These are phyloP conservation scores for Theristicus caerulescens DNA, from an alignment of 2,113 vertebrate genomes.

Conservation along the genomic window DNA sequence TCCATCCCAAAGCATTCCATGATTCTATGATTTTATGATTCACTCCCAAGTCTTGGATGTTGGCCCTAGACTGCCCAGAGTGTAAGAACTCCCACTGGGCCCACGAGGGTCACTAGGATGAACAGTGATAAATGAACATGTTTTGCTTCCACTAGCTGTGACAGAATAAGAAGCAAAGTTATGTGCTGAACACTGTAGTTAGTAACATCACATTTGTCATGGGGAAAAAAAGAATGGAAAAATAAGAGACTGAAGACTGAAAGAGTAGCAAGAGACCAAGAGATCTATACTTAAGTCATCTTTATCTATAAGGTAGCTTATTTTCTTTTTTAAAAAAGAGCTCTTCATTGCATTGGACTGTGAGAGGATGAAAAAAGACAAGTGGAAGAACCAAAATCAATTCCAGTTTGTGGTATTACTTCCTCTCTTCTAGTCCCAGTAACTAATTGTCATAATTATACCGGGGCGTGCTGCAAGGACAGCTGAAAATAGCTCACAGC, in stretches of 20 bases:
- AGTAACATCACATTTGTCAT: not conserved
- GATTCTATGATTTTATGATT: too few relatives aligned
- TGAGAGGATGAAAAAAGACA: not conserved
- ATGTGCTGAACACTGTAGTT: not conserved
- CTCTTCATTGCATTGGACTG: not conserved
- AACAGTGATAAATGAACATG: not conserved
- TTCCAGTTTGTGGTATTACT: not conserved
- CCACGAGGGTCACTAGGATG: not conserved
- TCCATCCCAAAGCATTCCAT: too few relatives aligned
- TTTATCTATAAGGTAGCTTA: not conserved
- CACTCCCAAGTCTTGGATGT: not conserved
- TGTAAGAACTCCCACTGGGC: not conserved
- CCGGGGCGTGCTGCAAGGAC: not conserved
- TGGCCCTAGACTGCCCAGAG: not conserved
- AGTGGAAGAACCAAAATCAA: not conserved
- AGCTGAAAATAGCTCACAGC: not conserved
- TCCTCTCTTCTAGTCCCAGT: not conserved
- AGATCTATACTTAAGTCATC: not conserved
- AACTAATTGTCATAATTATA: not conserved
- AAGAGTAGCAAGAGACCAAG: not conserved
- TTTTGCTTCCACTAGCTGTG: not conserved
- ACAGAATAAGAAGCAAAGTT: not conserved
- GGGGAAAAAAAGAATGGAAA: not conserved
- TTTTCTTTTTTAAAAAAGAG: not conserved
- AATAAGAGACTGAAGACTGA: not conserved